phyloP scores from a whole-genome alignment of 2,797 vertebrate species.

The Macroramphosus scolopax region DNA sequence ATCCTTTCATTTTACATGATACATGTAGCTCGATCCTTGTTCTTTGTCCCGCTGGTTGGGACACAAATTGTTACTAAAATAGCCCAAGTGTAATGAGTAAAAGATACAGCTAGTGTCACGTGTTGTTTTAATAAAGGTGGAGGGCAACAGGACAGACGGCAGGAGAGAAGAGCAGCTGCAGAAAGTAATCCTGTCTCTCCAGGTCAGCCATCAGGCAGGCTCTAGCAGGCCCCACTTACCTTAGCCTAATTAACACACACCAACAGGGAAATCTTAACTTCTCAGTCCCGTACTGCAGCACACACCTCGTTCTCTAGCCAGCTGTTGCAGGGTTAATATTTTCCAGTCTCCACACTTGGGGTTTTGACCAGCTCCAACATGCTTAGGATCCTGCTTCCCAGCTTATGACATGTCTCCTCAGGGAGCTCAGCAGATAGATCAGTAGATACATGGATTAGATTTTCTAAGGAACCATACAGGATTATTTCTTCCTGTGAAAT shows the following conservation, averaged over 20 bases:
- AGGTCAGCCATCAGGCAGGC: constrained; percentile 76
- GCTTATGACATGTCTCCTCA: constrained; percentile 37
- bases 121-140: constrained; percentile 61
- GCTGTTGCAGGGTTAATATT: constrained; percentile 66
- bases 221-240: constrained; percentile 70
- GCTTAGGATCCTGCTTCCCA: constrained; percentile 40
- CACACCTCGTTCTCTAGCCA: constrained; percentile 32
- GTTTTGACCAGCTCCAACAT: constrained; percentile 64
- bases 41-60: constrained; percentile 10
- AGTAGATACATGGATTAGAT: constrained; percentile 35
- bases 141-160: constrained; percentile 47
- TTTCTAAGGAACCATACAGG: constrained; percentile 6
- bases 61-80: constrained; percentile 19
- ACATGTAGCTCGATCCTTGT: not conserved
- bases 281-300: constrained; percentile 21
- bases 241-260: constrained; percentile 73
- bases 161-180: constrained; percentile 71
- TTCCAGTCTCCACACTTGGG: constrained; percentile 50
- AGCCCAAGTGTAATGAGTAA: constrained; percentile 19
- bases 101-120: constrained; percentile 33
- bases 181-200: constrained; percentile 74
- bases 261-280: constrained; percentile 65
- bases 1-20: not conserved
- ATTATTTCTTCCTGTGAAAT: constrained; percentile 9
- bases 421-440: no score